Evolutionary conservation across 35 echinoderm and acorn worm species (phyloP).

Genomic region (Nesometra sesokonis): DNA sequence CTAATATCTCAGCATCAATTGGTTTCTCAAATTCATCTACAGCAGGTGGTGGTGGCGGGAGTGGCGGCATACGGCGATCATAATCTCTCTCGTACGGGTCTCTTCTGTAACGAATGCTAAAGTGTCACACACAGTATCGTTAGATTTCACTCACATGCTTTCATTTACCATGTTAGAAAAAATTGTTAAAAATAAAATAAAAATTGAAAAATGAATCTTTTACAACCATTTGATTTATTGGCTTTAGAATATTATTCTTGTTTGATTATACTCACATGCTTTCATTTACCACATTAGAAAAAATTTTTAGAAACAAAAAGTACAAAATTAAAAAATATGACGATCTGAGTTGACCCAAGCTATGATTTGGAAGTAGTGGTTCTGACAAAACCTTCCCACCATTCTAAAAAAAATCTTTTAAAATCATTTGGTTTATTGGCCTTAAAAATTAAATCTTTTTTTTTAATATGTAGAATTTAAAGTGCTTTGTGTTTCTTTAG

Average conservation of each 20-base stretch:
- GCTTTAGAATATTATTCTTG: too few relatives aligned
- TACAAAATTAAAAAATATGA: neutral
- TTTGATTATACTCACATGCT: neutral
- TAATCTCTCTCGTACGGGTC: slow-evolving; percentile 35
- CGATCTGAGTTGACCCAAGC: too few relatives aligned
- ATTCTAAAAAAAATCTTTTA: too few relatives aligned
- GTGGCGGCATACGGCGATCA: neutral
- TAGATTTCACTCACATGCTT: neutral
- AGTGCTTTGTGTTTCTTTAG: too few relatives aligned
- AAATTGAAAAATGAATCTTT: neutral
- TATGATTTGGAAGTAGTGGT: too few relatives aligned
- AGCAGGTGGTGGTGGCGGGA: neutral
- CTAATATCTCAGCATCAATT: slow-evolving; percentile 69
- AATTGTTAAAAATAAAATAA: neutral
- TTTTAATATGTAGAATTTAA: too few relatives aligned
- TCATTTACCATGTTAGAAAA: neutral
- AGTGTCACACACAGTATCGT: neutral
- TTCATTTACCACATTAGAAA: neutral
- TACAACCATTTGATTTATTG: too few relatives aligned
- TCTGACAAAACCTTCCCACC: too few relatives aligned
- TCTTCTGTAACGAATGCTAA: slow-evolving; percentile 21
- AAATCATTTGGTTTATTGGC: too few relatives aligned
- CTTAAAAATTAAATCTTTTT: too few relatives aligned
- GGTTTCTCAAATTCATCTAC: slow-evolving; percentile 8
- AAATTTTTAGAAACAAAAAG: neutral